phyloP scores from a whole-genome alignment of 2,888 invertebrate species.

The Ophonus ardosiacus region DNA sequence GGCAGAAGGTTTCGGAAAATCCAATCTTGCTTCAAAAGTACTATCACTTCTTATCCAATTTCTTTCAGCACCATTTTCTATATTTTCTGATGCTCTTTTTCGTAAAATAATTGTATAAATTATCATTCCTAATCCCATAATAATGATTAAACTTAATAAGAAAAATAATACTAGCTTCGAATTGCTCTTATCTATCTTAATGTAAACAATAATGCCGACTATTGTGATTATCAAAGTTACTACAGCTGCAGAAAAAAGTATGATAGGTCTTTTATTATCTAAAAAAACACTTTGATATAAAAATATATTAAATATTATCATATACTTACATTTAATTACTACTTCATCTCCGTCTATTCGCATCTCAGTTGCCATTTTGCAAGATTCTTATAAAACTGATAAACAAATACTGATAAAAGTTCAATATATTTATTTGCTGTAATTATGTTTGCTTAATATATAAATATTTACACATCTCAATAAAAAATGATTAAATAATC shows the following conservation, averaged over 20 bases:
- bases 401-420: conserved; percentile 46
- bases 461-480: conserved; percentile 40
- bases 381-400: conserved; percentile 20
- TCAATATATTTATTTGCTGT: conserved; percentile 47
- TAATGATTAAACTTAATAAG: conserved; percentile 66
- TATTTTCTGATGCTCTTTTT: conserved; percentile 66
- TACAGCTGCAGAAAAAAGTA: conserved; percentile 68
- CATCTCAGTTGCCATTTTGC: conserved; percentile 40
- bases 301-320: conserved; percentile 10
- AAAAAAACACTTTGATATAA: neutral
- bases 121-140: conserved; percentile 68
- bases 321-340: conserved; percentile 25
- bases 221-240: conserved; percentile 68
- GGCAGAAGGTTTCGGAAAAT: conserved; percentile 66
- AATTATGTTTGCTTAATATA: conserved; percentile 40
- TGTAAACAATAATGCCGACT: conserved; percentile 67
- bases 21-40: conserved; percentile 65
- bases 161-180: conserved; percentile 68
- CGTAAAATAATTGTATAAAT: conserved; percentile 69
- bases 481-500: conserved; percentile 56
- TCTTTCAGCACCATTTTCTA: conserved; percentile 59
- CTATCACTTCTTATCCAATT: conserved; percentile 64
- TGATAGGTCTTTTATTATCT: conserved; percentile 66
- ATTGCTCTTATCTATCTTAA: conserved; percentile 66
- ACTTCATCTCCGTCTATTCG: conserved; percentile 10